Evolutionary conservation across 2,888 invertebrate genomes (phyloP), one percentile per base, ranked within the genome.

Genomic region (Anarsia innoxiella): DNA sequence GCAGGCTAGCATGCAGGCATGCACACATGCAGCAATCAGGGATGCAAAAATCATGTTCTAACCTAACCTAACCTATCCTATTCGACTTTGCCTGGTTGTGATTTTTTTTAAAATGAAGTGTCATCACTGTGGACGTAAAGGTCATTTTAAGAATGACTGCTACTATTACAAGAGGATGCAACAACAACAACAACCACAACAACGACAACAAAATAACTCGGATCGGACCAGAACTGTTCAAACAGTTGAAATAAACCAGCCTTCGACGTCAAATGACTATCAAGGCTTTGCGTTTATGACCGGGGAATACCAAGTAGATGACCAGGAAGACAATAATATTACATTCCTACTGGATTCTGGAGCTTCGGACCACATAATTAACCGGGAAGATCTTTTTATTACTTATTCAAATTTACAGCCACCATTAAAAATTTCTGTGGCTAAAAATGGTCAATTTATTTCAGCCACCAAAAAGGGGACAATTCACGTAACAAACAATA

Each of bases 341-440:
- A 40, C 31, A 12, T 46, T 49, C 31, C 5, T 48, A n/a, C 39
- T 49, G 23, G 46, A 49, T 26, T 45, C 43, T 15, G 47, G 47
- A 16, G 53, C 50, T 14, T 46, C 47, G 0, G 46, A 48, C n/a
- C 49, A 51, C n/a, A 44, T 53, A 1, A 45, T 46, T 8, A 51
- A 53, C 30, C 48, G 48, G 14, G 46, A 49, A 25, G 49, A 45
- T 29, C 19, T 19, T 8, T 26, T 26, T 9, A 26, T 26, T 26
- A 26, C 9, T 6, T 26, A n/a, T 3, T 3, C 3, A n/a, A 10
- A 26, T 26, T 26, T 26, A 26, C 3, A 8, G 3, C 4, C 26
- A 3, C 26, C 26, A 9, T 3, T 26, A 26, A 26, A 26, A n/a
- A 26, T 26, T 9, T 26, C 19, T 19, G 10, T 26, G 9, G 10